phyloP scores from a whole-genome alignment of 2,888 invertebrate genomes.

The Cotesia congregata region DNA sequence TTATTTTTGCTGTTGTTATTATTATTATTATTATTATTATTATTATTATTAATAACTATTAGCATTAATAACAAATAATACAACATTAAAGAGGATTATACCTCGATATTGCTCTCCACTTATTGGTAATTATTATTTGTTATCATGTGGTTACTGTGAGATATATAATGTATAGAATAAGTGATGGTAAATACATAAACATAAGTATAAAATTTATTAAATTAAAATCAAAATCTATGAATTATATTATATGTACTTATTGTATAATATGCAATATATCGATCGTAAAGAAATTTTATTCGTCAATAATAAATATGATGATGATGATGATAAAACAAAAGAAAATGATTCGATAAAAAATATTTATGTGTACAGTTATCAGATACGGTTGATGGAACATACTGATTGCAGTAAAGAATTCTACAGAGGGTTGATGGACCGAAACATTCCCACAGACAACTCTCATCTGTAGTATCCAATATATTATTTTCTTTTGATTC shows the following conservation, averaged over 20 bases:
- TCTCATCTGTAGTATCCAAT: constrained; percentile 39
- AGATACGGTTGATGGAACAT: constrained; percentile 45
- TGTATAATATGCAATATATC: neutral
- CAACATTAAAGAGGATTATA: neutral
- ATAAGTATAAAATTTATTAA: too few species aligned
- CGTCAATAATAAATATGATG: constrained; percentile 18
- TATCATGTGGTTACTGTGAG: neutral
- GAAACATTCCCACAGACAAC: constrained; percentile 53
- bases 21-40: too few species aligned
- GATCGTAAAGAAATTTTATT: neutral
- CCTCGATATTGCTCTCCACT: neutral
- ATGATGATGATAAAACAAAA: constrained; percentile 15
- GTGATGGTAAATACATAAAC: neutral
- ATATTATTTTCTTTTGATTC: neutral
- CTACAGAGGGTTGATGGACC: constrained; percentile 50
- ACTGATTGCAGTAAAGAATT: constrained; percentile 32
- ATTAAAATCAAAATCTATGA: too few species aligned
- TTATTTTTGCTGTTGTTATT: too few species aligned
- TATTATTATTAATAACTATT: too few species aligned
- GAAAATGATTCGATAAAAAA: neutral
- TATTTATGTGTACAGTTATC: constrained; percentile 39
- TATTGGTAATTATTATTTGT: neutral
- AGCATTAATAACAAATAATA: neutral
- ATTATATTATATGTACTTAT: too few species aligned
- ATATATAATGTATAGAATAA: neutral